Evolutionary conservation across 2,888 invertebrate genomes (phyloP).

Genomic region (Rotaria sp.): DNA sequence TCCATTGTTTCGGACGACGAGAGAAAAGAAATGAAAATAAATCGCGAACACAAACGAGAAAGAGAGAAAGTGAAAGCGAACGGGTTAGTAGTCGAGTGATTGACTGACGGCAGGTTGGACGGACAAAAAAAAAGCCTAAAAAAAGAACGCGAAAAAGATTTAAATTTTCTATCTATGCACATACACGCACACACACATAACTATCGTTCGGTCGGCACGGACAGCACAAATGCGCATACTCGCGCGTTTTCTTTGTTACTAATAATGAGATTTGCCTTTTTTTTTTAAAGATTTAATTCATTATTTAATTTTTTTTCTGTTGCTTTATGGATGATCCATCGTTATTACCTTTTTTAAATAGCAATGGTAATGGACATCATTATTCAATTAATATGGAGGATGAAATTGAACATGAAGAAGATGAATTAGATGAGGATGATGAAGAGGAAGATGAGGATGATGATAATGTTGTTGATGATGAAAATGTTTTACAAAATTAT

Average conservation of each 20-base stretch:
- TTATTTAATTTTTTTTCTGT: not conserved
- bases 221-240: not conserved
- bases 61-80: constrained; percentile 6
- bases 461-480: not conserved
- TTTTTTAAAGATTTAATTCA: not conserved
- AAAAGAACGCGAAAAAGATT: constrained; percentile 6
- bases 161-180: not conserved
- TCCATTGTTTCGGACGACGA: not conserved
- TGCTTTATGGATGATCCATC: not conserved
- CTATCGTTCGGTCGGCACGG: constrained; percentile 6
- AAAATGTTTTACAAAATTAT: not conserved
- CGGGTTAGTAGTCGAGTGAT: not conserved
- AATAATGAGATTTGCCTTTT: not conserved
- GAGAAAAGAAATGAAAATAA: not conserved
- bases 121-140: not conserved
- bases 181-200: constrained; percentile 6
- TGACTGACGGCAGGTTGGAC: constrained; percentile 1
- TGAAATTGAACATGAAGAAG: not conserved
- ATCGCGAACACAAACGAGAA: not conserved
- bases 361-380: not conserved
- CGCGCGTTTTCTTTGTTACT: constrained; percentile 1
- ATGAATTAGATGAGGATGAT: not conserved
- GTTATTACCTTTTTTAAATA: constrained; percentile 3
- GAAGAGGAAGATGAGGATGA: not conserved
- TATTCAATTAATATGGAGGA: not conserved